A percentile compares a stretch with the other conserved stretches of the same genome.
Conservation (phyloP, 2,797 vertebrate species). For the Pangasius djambal region DNA sequence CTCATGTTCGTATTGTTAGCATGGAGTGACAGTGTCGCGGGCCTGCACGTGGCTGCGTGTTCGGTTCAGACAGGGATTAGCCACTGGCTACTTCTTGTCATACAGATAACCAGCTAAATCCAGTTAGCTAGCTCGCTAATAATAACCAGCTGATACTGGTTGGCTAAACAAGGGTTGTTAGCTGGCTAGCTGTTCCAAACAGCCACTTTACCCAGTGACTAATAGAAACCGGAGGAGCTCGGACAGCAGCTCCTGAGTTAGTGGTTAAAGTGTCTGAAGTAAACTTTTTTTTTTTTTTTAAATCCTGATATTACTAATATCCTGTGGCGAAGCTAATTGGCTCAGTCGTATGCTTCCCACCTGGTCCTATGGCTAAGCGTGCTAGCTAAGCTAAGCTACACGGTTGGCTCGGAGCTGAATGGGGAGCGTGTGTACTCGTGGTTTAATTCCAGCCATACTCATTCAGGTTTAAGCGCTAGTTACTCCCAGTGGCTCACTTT, state of each 20-base stretch:
- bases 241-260: neutral
- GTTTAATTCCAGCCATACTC: neutral
- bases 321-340: neutral
- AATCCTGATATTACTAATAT: neutral
- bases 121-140: slow-evolving; percentile 54
- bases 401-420: slow-evolving; percentile 20
- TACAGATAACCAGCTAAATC: slow-evolving; percentile 54
- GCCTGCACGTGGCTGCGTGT: slow-evolving; percentile 52
- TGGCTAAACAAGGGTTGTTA: slow-evolving; percentile 31
- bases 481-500: neutral
- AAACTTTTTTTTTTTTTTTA: neutral
- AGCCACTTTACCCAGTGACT: neutral
- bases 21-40: slow-evolving; percentile 12
- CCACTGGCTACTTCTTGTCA: slow-evolving; percentile 27
- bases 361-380: neutral
- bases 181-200: slow-evolving; percentile 9
- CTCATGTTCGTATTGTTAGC: neutral
- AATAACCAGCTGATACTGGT: slow-evolving; percentile 55
- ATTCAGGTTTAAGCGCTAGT: neutral
- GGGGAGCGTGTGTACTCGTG: slow-evolving; percentile 7
- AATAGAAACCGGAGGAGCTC: neutral
- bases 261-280: neutral
- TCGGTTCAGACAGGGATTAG: slow-evolving; percentile 21
- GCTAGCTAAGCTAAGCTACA: slow-evolving; percentile 28
- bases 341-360: neutral